Conservation (phyloP, 1,140 invertebrate genomes). For the Hydropsyche tenuis region DNA sequence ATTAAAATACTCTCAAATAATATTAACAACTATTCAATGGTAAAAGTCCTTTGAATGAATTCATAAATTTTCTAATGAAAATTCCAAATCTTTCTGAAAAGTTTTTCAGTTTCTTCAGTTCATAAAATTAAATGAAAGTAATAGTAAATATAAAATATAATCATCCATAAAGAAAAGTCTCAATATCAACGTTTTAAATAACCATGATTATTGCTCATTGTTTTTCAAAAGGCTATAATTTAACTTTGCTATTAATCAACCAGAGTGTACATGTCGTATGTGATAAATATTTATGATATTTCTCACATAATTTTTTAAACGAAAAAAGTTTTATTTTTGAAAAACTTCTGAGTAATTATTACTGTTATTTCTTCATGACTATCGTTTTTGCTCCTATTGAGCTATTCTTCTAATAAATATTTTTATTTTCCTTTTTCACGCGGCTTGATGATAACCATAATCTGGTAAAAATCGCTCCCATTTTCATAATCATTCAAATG, state of each 20-base stretch:
- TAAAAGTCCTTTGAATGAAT: too few species aligned
- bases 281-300: too few species aligned
- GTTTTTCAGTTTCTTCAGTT: neutral
- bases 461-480: slow-evolving; percentile 41
- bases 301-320: neutral
- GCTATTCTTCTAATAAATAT: slow-evolving; percentile 44
- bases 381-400: slow-evolving; percentile 7
- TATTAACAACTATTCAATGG: too few species aligned
- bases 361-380: neutral
- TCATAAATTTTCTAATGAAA: too few species aligned
- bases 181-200: neutral
- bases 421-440: slow-evolving; percentile 48
- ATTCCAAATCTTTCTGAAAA: neutral
- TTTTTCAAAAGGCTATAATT: too few species aligned
- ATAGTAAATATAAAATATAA: slow-evolving; percentile 3
- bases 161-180: neutral
- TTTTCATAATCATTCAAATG: too few species aligned
- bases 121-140: slow-evolving; percentile 26
- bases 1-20: too few species aligned
- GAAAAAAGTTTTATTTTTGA: neutral
- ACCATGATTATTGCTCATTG: neutral
- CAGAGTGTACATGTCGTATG: too few species aligned
- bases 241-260: too few species aligned
- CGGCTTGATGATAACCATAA: slow-evolving; percentile 45
- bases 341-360: slow-evolving; percentile 25